phyloP scores from a whole-genome alignment of 2,113 vertebrate genomes.

The Paralichthys olivaceus region DNA sequence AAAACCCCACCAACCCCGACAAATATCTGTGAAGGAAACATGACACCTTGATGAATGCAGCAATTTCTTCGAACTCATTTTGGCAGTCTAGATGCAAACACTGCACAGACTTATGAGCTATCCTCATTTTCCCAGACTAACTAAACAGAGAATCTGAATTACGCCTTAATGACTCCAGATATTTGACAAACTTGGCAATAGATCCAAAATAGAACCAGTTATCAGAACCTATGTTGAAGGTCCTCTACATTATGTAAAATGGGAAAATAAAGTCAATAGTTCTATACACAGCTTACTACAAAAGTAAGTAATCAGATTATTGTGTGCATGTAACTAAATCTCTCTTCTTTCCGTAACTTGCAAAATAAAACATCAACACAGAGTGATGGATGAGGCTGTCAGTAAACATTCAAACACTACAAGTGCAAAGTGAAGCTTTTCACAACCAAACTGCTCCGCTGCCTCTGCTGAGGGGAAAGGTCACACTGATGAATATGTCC shows the following conservation, averaged over 20 bases:
- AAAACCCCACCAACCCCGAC: too few species aligned
- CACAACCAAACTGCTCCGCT: constrained; percentile 8
- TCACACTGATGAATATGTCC: constrained; percentile 56
- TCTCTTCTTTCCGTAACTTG: background rate
- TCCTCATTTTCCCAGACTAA: too few species aligned
- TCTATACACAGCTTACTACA: background rate
- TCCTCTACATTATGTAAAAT: background rate
- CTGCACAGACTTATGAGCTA: too few species aligned
- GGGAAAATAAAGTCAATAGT: background rate
- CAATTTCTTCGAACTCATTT: too few species aligned
- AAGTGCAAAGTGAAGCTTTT: constrained; percentile 25
- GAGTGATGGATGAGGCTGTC: background rate
- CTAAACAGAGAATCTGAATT: too few species aligned
- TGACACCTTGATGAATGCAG: too few species aligned
- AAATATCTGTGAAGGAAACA: too few species aligned
- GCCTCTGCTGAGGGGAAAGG: constrained; percentile 45
- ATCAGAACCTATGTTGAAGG: background rate
- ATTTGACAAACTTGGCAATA: too few species aligned
- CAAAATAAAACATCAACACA: background rate
- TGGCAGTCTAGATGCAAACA: too few species aligned
- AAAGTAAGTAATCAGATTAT: too few species aligned
- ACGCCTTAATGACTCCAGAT: too few species aligned
- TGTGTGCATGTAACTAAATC: background rate
- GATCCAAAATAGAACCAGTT: background rate
- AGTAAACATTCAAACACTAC: constrained; percentile 31